Conservation (phyloP, 2,113 vertebrate genomes). For the Helogale parvula region DNA sequence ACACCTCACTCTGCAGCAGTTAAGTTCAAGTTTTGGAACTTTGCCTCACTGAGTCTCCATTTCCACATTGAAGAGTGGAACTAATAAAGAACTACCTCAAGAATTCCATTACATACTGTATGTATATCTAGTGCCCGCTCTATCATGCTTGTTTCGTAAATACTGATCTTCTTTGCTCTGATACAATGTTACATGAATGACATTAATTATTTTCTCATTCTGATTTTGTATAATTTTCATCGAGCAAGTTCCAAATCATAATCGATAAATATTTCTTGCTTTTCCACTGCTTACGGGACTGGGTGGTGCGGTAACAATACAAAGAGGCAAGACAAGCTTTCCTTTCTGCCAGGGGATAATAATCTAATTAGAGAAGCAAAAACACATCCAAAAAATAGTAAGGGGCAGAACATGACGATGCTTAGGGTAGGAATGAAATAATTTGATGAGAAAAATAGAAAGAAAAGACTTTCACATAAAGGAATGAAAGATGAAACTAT, state of each 20-base stretch:
- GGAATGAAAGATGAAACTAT: neutral
- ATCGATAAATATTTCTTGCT: neutral
- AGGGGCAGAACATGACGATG: neutral
- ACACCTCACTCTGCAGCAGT: neutral
- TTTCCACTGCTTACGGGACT: neutral
- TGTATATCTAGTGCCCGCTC: neutral
- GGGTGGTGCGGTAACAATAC: neutral
- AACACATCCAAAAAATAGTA: neutral
- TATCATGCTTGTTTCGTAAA: neutral
- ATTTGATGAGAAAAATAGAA: constrained; percentile 17
- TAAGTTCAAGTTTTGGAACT: neutral
- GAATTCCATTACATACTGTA: neutral
- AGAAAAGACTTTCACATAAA: neutral
- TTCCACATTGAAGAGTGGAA: neutral
- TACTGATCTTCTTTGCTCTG: neutral
- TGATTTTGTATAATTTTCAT: neutral
- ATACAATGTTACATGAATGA: neutral
- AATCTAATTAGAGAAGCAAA: neutral
- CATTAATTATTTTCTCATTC: neutral
- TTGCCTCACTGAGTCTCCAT: neutral
- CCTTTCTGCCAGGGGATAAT: neutral
- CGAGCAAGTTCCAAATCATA: neutral
- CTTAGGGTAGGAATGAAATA: neutral
- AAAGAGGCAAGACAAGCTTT: neutral
- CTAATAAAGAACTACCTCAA: neutral